Conservation (phyloP, 2,113 vertebrate species). For the Ceyx cyanopectus region DNA sequence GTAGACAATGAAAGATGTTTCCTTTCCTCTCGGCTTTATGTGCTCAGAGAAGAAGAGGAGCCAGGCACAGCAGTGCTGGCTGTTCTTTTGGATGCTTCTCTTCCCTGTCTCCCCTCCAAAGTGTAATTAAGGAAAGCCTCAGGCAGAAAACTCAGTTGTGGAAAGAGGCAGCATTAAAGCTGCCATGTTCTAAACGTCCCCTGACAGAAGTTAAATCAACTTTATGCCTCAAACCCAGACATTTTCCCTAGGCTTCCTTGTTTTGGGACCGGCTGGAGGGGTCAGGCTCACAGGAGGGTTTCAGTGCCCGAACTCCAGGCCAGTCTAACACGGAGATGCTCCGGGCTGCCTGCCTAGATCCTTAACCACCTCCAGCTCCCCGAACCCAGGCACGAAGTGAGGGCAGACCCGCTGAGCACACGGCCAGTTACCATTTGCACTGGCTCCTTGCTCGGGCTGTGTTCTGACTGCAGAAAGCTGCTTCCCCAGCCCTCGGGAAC, state of each 20-base stretch:
- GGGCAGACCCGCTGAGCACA: not conserved
- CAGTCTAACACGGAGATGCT: not conserved
- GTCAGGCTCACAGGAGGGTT: not conserved
- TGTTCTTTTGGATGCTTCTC: conserved; percentile 22
- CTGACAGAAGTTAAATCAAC: not conserved
- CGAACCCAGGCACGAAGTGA: not conserved
- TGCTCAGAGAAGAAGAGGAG: conserved; percentile 27
- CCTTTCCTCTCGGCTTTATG: conserved; percentile 19
- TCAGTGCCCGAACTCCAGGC: not conserved
- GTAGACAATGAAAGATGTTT: not conserved
- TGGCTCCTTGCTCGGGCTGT: conserved; percentile 1
- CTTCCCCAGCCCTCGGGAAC: conserved; percentile 32
- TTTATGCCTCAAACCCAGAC: not conserved
- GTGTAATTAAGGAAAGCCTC: conserved; percentile 44
- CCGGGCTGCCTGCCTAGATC: not conserved
- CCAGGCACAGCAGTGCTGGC: not conserved
- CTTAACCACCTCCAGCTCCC: not conserved
- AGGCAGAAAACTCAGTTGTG: not conserved
- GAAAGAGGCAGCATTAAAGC: not conserved
- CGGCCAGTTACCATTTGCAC: not conserved
- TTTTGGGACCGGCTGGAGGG: not conserved
- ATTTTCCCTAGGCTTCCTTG: not conserved
- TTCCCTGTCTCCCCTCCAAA: conserved; percentile 7
- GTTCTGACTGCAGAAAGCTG: conserved; percentile 50
- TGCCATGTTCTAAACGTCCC: not conserved